Evolutionary conservation across 2,888 invertebrate genomes (phyloP).

Genomic region (Tinea trinotella): DNA sequence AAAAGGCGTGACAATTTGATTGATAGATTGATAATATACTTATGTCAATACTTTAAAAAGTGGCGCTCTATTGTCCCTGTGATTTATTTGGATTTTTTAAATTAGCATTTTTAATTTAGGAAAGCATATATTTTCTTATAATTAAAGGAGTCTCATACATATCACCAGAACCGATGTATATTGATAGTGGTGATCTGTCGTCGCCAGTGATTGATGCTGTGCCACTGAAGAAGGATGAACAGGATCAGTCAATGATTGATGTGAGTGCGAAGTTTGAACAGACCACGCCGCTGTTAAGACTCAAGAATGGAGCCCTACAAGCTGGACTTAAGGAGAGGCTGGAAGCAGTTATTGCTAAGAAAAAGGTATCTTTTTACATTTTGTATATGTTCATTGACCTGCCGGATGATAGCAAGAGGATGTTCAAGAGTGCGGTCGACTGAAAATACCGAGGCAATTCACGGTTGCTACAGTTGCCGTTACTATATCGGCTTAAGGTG

Average conservation of each 20-base stretch:
- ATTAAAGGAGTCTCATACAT: conserved; percentile 69
- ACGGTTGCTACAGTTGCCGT: too few relatives aligned
- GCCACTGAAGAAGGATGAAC: conserved; percentile 38
- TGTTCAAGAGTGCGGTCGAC: too few relatives aligned
- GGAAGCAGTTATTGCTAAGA: conserved; percentile 63
- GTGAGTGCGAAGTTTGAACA: conserved; percentile 21
- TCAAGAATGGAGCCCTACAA: conserved; percentile 79
- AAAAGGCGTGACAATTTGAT: too few relatives aligned
- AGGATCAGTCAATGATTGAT: conserved; percentile 27
- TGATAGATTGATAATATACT: too few relatives aligned
- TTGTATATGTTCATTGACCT: too few relatives aligned
- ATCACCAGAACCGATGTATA: conserved; percentile 76
- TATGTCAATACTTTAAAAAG: too few relatives aligned
- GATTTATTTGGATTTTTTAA: too few relatives aligned
- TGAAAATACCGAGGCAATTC: too few relatives aligned
- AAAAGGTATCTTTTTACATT: conserved; percentile 52
- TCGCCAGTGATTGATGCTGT: conserved; percentile 42
- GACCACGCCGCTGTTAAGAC: conserved; percentile 63
- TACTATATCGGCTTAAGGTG: too few relatives aligned
- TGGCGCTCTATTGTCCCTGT: too few relatives aligned
- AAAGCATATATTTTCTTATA: too few relatives aligned
- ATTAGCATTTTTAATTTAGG: neutral
- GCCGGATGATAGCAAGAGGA: too few relatives aligned
- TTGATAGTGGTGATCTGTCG: conserved; percentile 63
- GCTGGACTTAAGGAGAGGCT: conserved; percentile 75